Evolutionary conservation across 2,113 vertebrate genomes (phyloP), one percentile per base, ranked within the genome.

Genomic region (Vulpes lagopus): DNA sequence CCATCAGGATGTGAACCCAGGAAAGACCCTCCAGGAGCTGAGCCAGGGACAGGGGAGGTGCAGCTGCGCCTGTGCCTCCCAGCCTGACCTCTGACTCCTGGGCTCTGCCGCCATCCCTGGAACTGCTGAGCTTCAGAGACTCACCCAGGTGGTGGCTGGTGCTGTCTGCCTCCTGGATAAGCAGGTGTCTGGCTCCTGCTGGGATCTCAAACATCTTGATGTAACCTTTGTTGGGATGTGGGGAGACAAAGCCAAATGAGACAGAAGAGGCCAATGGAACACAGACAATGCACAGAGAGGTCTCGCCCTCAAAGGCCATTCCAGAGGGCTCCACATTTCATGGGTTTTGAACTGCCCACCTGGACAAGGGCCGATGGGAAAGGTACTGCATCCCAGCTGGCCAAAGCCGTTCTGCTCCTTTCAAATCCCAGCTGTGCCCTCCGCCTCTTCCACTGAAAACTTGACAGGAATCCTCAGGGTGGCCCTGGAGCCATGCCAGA

Each of bases 131-230:
- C 32, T 30, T 12, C 19, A 4, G 14, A 22, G 19, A 98, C 98
- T 98, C 99, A 99, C 99, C 99, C 2, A 99, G 98, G 94, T 98
- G 98, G 98, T 99, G 99, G 82, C 98, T 82, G 12, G 99, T 99
- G 76, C 99, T 96, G 10, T 99, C 99, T 5, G 99, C 98, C 97
- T 99, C 99, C 97, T 99, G 99, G 98, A 99, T 99, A 71, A 99
- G 99, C 71, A 99, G 98, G 97, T 99, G 99, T 95, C 99, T 99
- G 1, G 99, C 99, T 96, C 99, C 99, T 95, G 99, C 97, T 10
- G 99, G 99, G 97, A 99, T 99, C 98, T 99, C 99, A 97, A 99
- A 99, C 98, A 99, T 99, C 99, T 99, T 99, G 94, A 99, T 97
- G 82, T 99, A 99, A 91, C 99, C 99, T 99, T 98, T 96, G 91